A percentile compares a stretch with the other conserved stretches of the same genome.
Conservation (phyloP, 2,113 vertebrate species). For the Miniopterus natalensis region DNA sequence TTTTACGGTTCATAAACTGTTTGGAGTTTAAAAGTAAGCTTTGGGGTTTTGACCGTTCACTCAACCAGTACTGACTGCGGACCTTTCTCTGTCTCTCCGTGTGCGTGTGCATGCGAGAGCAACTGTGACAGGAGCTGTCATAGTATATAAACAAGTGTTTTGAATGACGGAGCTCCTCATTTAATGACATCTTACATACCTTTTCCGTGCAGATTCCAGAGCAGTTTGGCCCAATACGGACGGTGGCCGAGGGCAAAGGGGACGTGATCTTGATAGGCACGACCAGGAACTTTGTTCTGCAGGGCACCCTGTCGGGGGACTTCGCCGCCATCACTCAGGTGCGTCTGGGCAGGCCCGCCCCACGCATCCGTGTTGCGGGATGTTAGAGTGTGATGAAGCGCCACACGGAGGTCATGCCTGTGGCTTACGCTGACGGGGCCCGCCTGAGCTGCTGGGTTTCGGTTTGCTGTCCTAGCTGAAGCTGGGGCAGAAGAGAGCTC, state of each 20-base stretch:
- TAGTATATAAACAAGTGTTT: neutral
- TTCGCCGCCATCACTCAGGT: conserved; percentile 98
- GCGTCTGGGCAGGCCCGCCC: neutral
- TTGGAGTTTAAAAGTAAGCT: neutral
- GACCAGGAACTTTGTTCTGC: conserved; percentile 96
- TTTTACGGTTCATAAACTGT: neutral
- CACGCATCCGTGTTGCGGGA: rapidly evolving
- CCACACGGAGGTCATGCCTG: neutral
- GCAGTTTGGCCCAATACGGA: conserved; percentile 95
- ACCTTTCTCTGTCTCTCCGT: neutral
- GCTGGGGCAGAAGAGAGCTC: neutral
- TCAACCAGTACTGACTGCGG: neutral
- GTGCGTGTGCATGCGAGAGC: neutral
- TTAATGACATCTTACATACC: neutral
- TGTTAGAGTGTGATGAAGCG: rapidly evolving
- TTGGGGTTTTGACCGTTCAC: neutral
- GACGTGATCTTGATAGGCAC: conserved; percentile 96
- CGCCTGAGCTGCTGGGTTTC: neutral
- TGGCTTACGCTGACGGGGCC: neutral
- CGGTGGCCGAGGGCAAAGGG: conserved; percentile 96
- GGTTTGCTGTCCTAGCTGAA: neutral
- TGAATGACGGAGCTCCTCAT: neutral
- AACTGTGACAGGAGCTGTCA: neutral
- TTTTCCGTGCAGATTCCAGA: conserved; percentile 93
- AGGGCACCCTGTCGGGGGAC: conserved; percentile 94